Evolutionary conservation across 2,797 vertebrate genomes (phyloP).

Genomic region (Notolabrus celidotus): DNA sequence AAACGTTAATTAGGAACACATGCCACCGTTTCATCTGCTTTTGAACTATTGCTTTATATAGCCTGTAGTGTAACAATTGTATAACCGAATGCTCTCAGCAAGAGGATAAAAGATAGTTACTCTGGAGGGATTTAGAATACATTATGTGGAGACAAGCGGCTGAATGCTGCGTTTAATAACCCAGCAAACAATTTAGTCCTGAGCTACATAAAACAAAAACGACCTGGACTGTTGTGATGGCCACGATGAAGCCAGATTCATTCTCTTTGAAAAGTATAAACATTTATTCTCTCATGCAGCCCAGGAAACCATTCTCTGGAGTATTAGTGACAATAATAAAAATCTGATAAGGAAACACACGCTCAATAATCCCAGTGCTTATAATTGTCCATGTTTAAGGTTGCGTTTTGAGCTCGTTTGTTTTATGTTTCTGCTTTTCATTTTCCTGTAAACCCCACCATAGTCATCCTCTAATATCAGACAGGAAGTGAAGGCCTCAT

Average conservation of each 20-base stretch:
- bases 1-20: constrained; percentile 82
- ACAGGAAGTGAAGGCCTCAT: constrained; percentile 11
- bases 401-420: not conserved
- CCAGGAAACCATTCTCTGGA: constrained; percentile 33
- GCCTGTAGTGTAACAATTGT: constrained; percentile 79
- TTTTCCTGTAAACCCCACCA: too few relatives aligned
- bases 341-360: constrained; percentile 11
- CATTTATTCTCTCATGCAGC: constrained; percentile 38
- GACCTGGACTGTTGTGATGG: constrained; percentile 51
- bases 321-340: constrained; percentile 11
- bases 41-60: constrained; percentile 80
- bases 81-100: constrained; percentile 76
- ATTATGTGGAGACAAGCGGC: constrained; percentile 77
- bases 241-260: constrained; percentile 31
- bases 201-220: constrained; percentile 65
- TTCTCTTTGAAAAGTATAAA: constrained; percentile 38
- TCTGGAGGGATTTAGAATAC: constrained; percentile 80
- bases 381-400: constrained; percentile 19
- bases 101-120: constrained; percentile 78
- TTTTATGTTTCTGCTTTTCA: too few relatives aligned
- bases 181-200: constrained; percentile 74
- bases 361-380: constrained; percentile 21
- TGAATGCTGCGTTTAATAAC: constrained; percentile 78
- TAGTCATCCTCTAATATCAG: constrained; percentile 1
- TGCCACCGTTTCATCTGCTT: constrained; percentile 74